Base-by-base conservation (phyloP, 1,140 invertebrate species). In the Apis laboriosa region DNA sequence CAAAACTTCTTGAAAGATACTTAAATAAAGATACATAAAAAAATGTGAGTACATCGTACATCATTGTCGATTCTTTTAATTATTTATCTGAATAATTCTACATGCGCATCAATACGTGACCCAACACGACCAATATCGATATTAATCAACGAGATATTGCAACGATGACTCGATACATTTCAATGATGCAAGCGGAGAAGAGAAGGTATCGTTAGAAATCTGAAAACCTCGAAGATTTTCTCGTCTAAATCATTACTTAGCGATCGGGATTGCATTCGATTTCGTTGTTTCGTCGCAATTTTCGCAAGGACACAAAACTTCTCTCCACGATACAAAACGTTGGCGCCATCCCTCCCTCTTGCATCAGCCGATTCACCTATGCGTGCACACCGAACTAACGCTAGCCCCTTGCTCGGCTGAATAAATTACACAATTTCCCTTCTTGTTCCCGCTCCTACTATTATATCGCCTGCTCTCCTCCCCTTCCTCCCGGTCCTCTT, bases 401-500 rank as follows among this genome's bases (percentile, higher is more conserved):
- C 49, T 76, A 64, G 66, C 73, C 78, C 78, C 77, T 67, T 70
- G 24, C 64, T 75, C 67, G 70, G 56, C 66, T 86, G 81, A 89
- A 90, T 90, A 90, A 90, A 90, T 90, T 90, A 87, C 87, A 76
- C 87, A 85, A 89, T 90, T 90, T 89, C 81, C 85, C 80, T 77
- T 73, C 85, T 71, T 83, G 60, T 76, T 80, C 76, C 80, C 63
- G 8, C 70, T 58, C n/a, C 74, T 60, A 68, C 53, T 64, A 0
- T 4, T 43, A 43, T 43, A 68, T 63, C 19, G 61, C 63, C 12
- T 51, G 67, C 58, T 61, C 55, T 53, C 63, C 55, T 24, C 60
- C 28, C 51, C 55, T n/a, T 64, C 58, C n/a, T n/a, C 1, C 49
- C 55, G 9, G 9, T 68, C 34, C 34, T 61, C 28, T 72, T 77